These are phyloP conservation scores for Epizoanthus scotinus DNA, from an alignment of 92 coral and sea anemone species.

Conservation along the genomic window DNA sequence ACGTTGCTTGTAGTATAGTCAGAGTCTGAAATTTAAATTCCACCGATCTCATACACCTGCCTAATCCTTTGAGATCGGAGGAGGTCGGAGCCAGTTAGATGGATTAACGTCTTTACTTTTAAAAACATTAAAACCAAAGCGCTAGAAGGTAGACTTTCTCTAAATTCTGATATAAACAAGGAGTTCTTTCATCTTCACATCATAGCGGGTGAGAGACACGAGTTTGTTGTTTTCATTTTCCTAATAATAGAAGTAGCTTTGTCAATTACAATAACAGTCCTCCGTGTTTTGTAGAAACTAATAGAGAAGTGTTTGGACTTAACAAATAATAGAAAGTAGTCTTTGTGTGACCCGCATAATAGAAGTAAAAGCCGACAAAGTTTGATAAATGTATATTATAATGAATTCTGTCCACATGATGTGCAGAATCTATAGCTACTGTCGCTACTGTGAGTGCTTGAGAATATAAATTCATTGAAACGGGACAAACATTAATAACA, in stretches of 20 bases:
- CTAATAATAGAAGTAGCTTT: constrained; percentile 13
- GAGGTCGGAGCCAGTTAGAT: too few species aligned
- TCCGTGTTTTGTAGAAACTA: constrained; percentile 28
- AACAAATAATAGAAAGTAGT: constrained; percentile 38
- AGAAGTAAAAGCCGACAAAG: constrained; percentile 39
- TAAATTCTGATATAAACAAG: too few species aligned
- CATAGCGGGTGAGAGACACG: background rate
- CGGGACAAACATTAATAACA: background rate
- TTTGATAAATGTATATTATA: constrained; percentile 32
- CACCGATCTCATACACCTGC: too few species aligned
- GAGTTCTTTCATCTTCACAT: too few species aligned
- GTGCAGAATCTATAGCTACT: constrained; percentile 2
- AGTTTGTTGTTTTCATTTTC: constrained; percentile 2
- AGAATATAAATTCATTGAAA: constrained; percentile 1
- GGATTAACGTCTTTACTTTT: too few species aligned
- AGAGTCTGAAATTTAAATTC: too few species aligned
- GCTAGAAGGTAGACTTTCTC: too few species aligned
- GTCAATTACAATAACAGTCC: constrained; percentile 3
- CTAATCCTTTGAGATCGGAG: too few species aligned
- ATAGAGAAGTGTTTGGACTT: constrained; percentile 35
- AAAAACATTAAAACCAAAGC: too few species aligned
- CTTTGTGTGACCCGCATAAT: constrained; percentile 33
- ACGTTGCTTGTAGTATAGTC: too few species aligned
- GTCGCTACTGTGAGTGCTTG: background rate
- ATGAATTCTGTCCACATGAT: constrained; percentile 22